These are phyloP conservation scores for Nyctereutes procyonoides DNA, from an alignment of 2,113 vertebrate species.

Conservation along the genomic window DNA sequence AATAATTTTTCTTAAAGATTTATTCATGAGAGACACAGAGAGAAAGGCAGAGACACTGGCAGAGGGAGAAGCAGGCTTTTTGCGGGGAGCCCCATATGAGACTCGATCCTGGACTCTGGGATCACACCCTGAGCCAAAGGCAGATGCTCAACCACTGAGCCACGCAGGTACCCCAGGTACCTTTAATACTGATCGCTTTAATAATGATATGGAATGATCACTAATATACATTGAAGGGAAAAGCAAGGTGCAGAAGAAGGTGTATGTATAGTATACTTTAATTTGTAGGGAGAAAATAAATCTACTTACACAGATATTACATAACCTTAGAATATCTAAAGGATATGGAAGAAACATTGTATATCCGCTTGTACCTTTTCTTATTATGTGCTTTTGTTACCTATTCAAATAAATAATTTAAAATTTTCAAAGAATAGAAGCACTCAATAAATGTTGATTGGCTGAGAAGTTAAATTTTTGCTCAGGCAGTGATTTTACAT, in stretches of 20 bases:
- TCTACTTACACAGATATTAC: neutral
- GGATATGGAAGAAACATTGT: neutral
- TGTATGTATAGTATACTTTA: neutral
- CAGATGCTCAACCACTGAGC: too few species aligned
- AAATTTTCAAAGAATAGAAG: constrained; percentile 18
- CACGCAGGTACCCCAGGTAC: too few species aligned
- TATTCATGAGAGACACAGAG: too few species aligned
- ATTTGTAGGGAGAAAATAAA: neutral
- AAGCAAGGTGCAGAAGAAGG: neutral
- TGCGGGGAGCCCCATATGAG: too few species aligned
- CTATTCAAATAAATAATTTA: neutral
- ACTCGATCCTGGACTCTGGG: too few species aligned
- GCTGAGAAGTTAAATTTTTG: neutral
- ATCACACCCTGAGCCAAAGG: too few species aligned
- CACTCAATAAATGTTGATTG: neutral
- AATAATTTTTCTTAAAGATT: too few species aligned
- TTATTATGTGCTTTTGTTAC: neutral
- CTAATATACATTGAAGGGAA: neutral
- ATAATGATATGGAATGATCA: neutral
- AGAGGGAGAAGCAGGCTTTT: too few species aligned
- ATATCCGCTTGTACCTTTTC: neutral
- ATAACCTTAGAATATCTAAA: neutral
- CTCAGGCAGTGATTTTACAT: neutral
- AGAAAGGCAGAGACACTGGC: too few species aligned
- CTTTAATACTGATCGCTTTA: neutral